Evolutionary conservation across 2,888 invertebrate genomes (phyloP), one percentile per base, ranked within the genome.

Genomic region (Campoplex nolae): DNA sequence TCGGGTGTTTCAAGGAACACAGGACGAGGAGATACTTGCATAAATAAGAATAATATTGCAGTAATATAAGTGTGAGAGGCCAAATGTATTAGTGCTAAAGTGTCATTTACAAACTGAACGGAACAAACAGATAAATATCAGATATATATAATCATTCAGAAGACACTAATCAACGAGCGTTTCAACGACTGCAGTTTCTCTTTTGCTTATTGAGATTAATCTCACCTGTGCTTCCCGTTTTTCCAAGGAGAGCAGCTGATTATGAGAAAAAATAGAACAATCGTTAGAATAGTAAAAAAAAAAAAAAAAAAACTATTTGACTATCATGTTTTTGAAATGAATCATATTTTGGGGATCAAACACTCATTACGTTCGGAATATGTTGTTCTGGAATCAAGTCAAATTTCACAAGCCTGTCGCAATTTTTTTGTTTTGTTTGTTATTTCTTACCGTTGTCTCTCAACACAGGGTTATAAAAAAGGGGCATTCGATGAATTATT

Each of bases 181-280:
- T 74, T 74, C 62, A 73, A 42, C 79, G 62, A 58, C 32, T 54
- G 65, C 32, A 23, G 6, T 76, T 80, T 81, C 28, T 82, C 54
- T 11, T 23, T 77, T 23, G 76, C 70, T 56, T 70, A n/a, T 32
- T 28, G 45, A 51, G 35, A 82, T 85, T 85, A 79, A 88, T 92
- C 94, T 94, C 94, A 94, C 94, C 94, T 94, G 94, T 93, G 89
- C 91, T 93, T 92, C 94, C 94, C 90, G 94, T 93, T 90, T 94
- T 94, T 90, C 94, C 94, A 89, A 94, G 94, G 89, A 94, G 94
- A 90, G 94, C 94, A 92, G 94, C 94, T 94, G 91, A 88, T 88
- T 77, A 86, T 82, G 86, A 84, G 88, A 88, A 86, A 78, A 80
- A 87, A 83, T 56, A 77, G 51, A 70, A 48, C n/a, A 82, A 71